Base-by-base conservation (phyloP, 2,797 vertebrate genomes). In the Sebastes steindachneri region DNA sequence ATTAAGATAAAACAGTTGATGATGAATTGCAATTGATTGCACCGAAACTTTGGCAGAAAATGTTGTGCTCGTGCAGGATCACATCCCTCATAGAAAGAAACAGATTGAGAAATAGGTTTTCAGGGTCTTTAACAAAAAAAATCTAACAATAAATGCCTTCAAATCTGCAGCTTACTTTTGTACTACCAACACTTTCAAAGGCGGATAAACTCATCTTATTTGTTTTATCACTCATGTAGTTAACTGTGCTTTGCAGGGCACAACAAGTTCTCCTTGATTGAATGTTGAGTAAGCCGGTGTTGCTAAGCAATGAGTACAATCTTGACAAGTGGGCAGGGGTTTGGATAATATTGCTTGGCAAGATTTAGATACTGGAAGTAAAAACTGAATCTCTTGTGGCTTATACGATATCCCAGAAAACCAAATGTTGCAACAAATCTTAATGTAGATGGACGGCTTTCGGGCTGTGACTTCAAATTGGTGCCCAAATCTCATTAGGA, bases 251-350 rank as follows among this genome's bases (percentile, higher is more conserved):
- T 82, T 69, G 68, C 41, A 35, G 60, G 51, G 11, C 59, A 58
- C 37, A 68, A 69, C 41, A 65, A 15, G 21, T 66, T 57, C 21
- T 76, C 60, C 25, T 67, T 57, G 21, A 77, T 78, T 80, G 17
- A 29, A 83, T 67, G 63, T 41, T 51, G 10, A 57, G 14, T 83
- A 74, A 77, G 69, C 17, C 73, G 23, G 35, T 14, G 86, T 90
- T 85, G 83, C 87, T 75, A 77, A 70, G 88, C 79, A 70, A 79
- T 62, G 5, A 78, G 63, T 73, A 35, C 33, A 75, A 63, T 85
- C 82, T 82, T 69, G 76, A 64, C 81, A n/a, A 62, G 11, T 64
- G 33, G 29, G 23, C 68, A 71, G 45, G 35, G 48, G 51, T 65
- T 86, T 78, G 54, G 60, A 79, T 53, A 62, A 78, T 59, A 53